A percentile compares a stretch with the other conserved stretches of the same genome.
Conservation (phyloP, 1,140 invertebrate species). For the Euglossa dilemma region DNA sequence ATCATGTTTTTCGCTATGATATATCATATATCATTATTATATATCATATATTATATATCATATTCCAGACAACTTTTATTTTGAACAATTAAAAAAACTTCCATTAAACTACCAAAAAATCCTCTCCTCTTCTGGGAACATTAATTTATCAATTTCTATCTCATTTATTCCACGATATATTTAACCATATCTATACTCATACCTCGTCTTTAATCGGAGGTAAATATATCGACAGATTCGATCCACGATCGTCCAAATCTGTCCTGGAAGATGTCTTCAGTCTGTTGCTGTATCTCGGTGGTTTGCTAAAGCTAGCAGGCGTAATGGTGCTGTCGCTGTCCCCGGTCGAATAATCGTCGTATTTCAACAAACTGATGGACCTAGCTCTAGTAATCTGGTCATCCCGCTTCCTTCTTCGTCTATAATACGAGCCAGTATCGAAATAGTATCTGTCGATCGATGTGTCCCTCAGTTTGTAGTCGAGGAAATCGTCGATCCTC, state of each 20-base stretch:
- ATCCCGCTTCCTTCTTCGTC: constrained; percentile 51
- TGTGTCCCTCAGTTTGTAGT: constrained; percentile 56
- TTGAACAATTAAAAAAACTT: too few species aligned
- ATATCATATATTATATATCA: too few species aligned
- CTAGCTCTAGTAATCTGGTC: constrained; percentile 54
- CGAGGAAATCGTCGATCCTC: constrained; percentile 52
- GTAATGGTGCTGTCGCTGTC: constrained; percentile 54
- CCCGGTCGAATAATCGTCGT: constrained; percentile 58
- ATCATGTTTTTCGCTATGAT: too few species aligned
- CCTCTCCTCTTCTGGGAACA: too few species aligned
- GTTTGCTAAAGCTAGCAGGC: constrained; percentile 19
- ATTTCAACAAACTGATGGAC: constrained; percentile 60
- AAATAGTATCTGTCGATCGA: constrained; percentile 54
- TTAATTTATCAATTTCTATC: too few species aligned
- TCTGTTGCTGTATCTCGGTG: constrained; percentile 22
- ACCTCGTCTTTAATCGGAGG: constrained; percentile 40
- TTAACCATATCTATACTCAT: too few species aligned
- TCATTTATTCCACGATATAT: too few species aligned
- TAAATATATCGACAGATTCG: constrained; percentile 3
- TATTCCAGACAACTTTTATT: too few species aligned
- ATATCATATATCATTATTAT: too few species aligned
- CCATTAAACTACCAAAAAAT: too few species aligned
- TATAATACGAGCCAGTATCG: constrained; percentile 45
- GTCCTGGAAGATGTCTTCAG: not conserved
- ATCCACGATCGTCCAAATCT: constrained; percentile 32